A percentile compares a stretch with the other conserved stretches of the same genome.
These are phyloP conservation scores for Rhogogaster chlorosoma DNA, from an alignment of 2,888 invertebrate genomes.

Conservation along the genomic window DNA sequence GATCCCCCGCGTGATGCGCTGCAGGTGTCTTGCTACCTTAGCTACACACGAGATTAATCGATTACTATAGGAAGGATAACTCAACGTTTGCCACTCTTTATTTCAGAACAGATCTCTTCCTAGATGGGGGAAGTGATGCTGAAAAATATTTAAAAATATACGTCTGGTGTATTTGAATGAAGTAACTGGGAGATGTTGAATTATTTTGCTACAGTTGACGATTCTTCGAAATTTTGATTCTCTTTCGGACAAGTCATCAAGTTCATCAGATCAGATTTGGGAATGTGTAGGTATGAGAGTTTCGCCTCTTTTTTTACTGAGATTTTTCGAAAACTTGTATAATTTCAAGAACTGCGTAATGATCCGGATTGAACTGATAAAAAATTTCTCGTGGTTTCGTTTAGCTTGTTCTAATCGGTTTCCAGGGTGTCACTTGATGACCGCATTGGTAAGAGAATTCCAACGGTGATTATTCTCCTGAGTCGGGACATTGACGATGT, in stretches of 20 bases:
- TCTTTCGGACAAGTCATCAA: background rate
- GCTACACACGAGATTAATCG: conserved; percentile 19
- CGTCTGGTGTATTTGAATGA: background rate
- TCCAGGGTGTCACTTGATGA: conserved; percentile 10
- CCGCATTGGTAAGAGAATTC: conserved; percentile 19
- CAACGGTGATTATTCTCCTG: conserved; percentile 12
- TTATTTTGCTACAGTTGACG: background rate
- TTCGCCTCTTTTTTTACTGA: background rate
- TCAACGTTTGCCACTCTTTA: background rate
- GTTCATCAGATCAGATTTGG: background rate
- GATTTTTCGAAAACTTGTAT: background rate
- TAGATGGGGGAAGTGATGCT: background rate
- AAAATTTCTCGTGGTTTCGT: background rate
- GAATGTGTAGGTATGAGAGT: background rate
- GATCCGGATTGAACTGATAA: background rate
- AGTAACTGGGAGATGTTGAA: too few relatives aligned
- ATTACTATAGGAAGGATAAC: background rate
- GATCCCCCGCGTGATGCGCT: conserved; percentile 41
- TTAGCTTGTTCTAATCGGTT: conserved; percentile 27
- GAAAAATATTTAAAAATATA: background rate
- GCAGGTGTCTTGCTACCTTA: conserved; percentile 45
- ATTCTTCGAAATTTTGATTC: background rate
- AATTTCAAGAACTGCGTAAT: background rate
- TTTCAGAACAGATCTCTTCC: background rate
- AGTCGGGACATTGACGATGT: conserved; percentile 22